phyloP scores from a whole-genome alignment of 2,797 vertebrate genomes.

The Paratrypauchen microcephalus region DNA sequence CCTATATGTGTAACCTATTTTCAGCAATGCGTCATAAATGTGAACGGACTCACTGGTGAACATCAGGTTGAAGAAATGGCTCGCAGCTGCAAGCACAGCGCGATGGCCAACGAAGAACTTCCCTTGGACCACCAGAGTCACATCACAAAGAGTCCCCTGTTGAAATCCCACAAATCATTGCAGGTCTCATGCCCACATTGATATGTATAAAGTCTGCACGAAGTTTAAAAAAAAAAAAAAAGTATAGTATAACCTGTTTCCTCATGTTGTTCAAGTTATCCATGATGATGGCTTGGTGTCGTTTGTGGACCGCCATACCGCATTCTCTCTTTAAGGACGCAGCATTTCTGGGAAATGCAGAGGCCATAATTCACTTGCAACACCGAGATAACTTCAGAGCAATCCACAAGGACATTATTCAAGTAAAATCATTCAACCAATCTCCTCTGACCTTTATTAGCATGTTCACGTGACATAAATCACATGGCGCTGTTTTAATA shows the following conservation, averaged over 20 bases:
- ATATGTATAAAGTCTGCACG: no score
- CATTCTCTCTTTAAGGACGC: slow-evolving; percentile 91
- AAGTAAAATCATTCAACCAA: not conserved
- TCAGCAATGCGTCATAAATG: not conserved
- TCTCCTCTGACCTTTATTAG: not conserved
- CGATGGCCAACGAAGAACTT: slow-evolving; percentile 92
- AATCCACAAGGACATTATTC: not conserved
- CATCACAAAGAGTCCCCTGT: slow-evolving; percentile 92
- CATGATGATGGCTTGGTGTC: slow-evolving; percentile 91
- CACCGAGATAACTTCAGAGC: not conserved
- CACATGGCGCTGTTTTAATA: no score
- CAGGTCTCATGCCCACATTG: not conserved
- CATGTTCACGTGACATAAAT: not conserved
- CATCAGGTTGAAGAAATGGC: slow-evolving; percentile 98
- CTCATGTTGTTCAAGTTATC: slow-evolving; percentile 93
- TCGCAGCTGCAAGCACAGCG: slow-evolving; percentile 92
- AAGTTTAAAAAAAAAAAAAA: no score
- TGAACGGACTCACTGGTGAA: slow-evolving; percentile 89
- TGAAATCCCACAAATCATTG: slow-evolving; percentile 33
- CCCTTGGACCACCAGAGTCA: slow-evolving; percentile 93
- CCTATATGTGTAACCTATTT: no score
- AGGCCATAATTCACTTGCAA: slow-evolving; percentile 72
- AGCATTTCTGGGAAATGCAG: slow-evolving; percentile 77
- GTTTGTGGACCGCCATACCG: slow-evolving; percentile 88
- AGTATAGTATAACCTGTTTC: slow-evolving; percentile 84